Evolutionary conservation across 2,888 invertebrate genomes (phyloP).

Genomic region (Campopleginae sp.): DNA sequence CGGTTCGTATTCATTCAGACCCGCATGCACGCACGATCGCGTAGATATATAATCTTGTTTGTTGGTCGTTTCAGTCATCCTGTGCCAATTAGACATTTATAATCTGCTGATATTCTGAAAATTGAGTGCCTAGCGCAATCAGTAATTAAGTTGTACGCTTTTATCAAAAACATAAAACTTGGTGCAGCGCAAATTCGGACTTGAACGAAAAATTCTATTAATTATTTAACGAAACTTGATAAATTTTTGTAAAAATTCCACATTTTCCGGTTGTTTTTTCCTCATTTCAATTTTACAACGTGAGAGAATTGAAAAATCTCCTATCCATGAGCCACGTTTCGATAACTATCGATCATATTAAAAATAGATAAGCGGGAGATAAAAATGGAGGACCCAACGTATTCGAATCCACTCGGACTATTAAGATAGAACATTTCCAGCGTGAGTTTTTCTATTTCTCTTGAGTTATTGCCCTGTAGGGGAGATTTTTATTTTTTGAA

Average conservation of each 20-base stretch:
- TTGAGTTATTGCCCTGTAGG: not conserved
- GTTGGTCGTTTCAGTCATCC: not conserved
- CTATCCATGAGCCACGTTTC: no score
- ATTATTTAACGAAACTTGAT: not conserved
- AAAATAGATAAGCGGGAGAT: not conserved
- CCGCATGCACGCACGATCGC: not conserved
- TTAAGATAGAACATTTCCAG: not conserved
- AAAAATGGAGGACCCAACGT: not conserved
- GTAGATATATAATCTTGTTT: constrained; percentile 1
- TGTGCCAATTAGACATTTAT: not conserved
- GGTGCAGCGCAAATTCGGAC: not conserved
- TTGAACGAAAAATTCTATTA: not conserved
- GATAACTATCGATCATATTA: not conserved
- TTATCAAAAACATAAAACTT: no score
- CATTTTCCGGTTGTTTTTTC: not conserved
- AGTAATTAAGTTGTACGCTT: not conserved
- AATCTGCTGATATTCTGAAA: not conserved
- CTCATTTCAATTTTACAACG: not conserved
- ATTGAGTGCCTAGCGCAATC: not conserved
- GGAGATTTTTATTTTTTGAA: not conserved
- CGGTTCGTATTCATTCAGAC: not conserved
- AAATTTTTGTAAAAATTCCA: not conserved
- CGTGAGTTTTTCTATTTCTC: not conserved
- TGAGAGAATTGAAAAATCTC: not conserved
- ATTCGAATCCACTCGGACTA: not conserved